Conservation (phyloP, 2,888 invertebrate species). For the Vesta saturnalis region DNA sequence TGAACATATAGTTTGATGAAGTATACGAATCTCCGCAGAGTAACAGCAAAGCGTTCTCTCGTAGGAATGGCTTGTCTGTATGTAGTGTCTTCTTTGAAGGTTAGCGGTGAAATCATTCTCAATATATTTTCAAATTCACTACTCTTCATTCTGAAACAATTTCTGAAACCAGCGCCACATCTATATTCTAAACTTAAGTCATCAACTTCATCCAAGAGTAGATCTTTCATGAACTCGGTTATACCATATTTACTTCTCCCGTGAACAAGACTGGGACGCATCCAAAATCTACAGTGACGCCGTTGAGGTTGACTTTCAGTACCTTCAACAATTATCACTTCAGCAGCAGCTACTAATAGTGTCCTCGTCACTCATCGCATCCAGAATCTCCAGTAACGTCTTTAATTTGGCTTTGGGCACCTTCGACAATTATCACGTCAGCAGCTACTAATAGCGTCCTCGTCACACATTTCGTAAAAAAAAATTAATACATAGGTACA, state of each 20-base stretch:
- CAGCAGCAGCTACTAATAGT: neutral
- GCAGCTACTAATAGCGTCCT: no score
- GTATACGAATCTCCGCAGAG: neutral
- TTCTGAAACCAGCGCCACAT: no score
- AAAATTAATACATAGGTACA: neutral
- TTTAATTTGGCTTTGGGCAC: no score
- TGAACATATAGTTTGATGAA: no score
- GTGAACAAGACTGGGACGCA: neutral
- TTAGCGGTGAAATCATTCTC: neutral
- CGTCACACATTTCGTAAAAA: no score
- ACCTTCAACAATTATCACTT: neutral
- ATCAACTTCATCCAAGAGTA: no score
- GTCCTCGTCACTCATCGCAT: neutral
- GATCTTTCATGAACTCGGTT: no score
- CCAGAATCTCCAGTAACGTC: no score
- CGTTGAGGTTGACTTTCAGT: neutral
- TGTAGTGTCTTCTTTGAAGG: neutral
- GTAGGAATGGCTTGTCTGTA: neutral
- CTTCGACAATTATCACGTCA: no score
- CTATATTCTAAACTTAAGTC: no score
- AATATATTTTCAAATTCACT: constrained; percentile 1
- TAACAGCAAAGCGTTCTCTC: neutral
- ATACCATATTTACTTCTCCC: no score
- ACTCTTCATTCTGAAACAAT: no score
- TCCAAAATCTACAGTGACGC: neutral